phyloP scores from a whole-genome alignment of 2,797 vertebrate genomes.

The Sebastes jordani region DNA sequence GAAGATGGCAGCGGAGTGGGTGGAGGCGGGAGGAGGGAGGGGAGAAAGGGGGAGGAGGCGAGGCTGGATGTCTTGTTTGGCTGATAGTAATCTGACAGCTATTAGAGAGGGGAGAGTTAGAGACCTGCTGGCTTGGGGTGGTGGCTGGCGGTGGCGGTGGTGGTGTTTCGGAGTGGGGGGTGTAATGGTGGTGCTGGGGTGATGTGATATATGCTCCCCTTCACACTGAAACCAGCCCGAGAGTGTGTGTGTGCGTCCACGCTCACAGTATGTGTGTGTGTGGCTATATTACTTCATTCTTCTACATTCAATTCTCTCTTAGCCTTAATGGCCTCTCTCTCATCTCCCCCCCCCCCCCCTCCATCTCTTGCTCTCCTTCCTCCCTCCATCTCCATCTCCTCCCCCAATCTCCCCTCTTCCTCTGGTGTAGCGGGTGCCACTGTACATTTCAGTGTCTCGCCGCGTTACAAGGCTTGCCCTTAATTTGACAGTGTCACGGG shows the following conservation, averaged over 20 bases:
- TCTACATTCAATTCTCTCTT: slow-evolving; percentile 81
- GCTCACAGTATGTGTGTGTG: slow-evolving; percentile 23
- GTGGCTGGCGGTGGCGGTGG: slow-evolving; percentile 21
- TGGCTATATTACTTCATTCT: slow-evolving; percentile 70
- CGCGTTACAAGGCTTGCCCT: slow-evolving; percentile 84
- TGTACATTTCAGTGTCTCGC: slow-evolving; percentile 88
- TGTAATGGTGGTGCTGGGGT: slow-evolving; percentile 43
- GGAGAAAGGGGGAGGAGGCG: slow-evolving; percentile 5
- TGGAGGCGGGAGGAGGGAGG: slow-evolving; percentile 4
- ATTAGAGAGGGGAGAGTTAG: slow-evolving; percentile 79
- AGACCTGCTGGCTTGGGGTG: slow-evolving; percentile 69
- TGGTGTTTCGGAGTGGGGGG: slow-evolving; percentile 19
- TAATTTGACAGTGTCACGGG: slow-evolving; percentile 98
- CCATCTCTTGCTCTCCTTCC: slow-evolving; percentile 21
- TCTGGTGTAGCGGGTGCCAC: slow-evolving; percentile 72
- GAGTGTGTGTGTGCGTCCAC: slow-evolving; percentile 13
- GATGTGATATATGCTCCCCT: slow-evolving; percentile 75
- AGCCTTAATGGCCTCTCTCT: slow-evolving; percentile 75
- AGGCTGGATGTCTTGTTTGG: slow-evolving; percentile 83
- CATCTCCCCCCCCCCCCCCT: slow-evolving; percentile 44
- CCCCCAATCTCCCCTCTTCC: slow-evolving; percentile 61
- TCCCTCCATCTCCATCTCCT: slow-evolving; percentile 51
- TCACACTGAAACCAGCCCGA: slow-evolving; percentile 47
- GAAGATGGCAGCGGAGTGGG: slow-evolving; percentile 41
- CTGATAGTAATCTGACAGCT: slow-evolving; percentile 86